Base-by-base conservation (phyloP, 2,797 vertebrate species). In the Miichthys miiuy region DNA sequence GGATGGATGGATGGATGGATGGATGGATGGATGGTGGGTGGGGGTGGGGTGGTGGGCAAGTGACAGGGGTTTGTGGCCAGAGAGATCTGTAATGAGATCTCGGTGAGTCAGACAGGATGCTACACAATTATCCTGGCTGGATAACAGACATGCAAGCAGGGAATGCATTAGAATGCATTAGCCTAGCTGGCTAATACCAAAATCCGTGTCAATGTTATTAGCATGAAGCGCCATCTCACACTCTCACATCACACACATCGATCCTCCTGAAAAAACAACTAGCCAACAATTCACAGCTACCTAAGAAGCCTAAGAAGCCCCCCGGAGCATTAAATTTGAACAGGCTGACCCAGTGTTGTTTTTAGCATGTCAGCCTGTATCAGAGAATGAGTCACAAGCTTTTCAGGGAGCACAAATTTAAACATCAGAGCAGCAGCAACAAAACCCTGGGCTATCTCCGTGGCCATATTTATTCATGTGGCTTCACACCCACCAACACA, bases 81-180 rank as follows among this genome's bases (percentile, higher is more conserved):
- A 66, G 77, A 88, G 89, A 92, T 93, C 90, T 88, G 87, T 92
- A 91, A 93, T 93, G 88, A 90, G 90, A 93, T 90, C 88, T 91
- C 14, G 4, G 78, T 68, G 81, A 93, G 88, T 90, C 88, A 87
- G 75, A 81, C 80, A 86, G 87, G 84, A 90, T 55, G 78, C 73
- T 75, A 54, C 80, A 79, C 87, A 76, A 72, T 84, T 71, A 79
- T 82, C 67, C 78, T 30, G 68, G 54, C 82, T 64, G 79, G 60
- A 70, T 77, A 78, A 81, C 63, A 80, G 63, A 83, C 63, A 30
- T 54, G 64, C 74, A 73, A 38, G 50, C 42, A n/a, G 21, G 21
- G 75, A 89, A 87, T 30, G 67, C 80, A 88, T 91, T 87, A 83
- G 61, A 84, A 89, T 83, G 80, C 74, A 86, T 88, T 83, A 83